Evolutionary conservation across 2,797 vertebrate species (phyloP).

Genomic region (Loriculus beryllinus): DNA sequence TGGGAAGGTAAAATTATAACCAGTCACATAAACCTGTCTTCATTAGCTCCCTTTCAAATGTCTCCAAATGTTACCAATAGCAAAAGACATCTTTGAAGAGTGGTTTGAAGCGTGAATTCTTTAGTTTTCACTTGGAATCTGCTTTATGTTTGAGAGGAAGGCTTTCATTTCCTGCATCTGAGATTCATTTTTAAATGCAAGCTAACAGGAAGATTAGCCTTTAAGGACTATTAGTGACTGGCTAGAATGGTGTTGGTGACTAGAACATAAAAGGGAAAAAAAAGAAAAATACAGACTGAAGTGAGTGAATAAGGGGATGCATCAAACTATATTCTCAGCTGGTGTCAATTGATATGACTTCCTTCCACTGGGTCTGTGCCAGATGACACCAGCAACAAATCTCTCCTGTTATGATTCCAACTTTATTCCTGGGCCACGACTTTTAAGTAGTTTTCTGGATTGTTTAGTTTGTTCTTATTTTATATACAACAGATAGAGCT

Average conservation of each 20-base stretch:
- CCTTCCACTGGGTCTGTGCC: conserved; percentile 1
- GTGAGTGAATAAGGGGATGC: neutral
- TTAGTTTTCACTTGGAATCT: conserved; percentile 50
- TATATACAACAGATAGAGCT: neutral
- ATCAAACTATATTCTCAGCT: conserved; percentile 14
- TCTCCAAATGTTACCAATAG: conserved; percentile 60
- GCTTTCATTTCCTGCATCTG: conserved; percentile 71
- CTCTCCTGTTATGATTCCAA: neutral
- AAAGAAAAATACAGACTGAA: neutral
- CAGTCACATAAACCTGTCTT: conserved; percentile 62
- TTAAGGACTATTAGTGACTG: conserved; percentile 33
- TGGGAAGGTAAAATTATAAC: conserved; percentile 47
- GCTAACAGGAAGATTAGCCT: conserved; percentile 52
- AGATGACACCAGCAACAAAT: neutral
- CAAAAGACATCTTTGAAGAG: neutral
- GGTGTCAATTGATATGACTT: conserved; percentile 30
- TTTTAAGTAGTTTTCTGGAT: conserved; percentile 50
- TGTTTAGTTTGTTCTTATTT: conserved; percentile 57
- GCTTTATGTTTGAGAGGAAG: conserved; percentile 67
- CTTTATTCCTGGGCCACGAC: conserved; percentile 11
- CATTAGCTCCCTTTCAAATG: conserved; percentile 42
- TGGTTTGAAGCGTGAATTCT: conserved; percentile 53
- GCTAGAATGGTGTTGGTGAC: conserved; percentile 23
- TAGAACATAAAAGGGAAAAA: neutral
- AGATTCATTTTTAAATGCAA: conserved; percentile 64